A percentile compares a stretch with the other conserved stretches of the same genome.
These are phyloP conservation scores for Rhopilema esculentum DNA, from an alignment of 30 jellyfish, hydroid and myxozoan genomes.

Conservation along the genomic window DNA sequence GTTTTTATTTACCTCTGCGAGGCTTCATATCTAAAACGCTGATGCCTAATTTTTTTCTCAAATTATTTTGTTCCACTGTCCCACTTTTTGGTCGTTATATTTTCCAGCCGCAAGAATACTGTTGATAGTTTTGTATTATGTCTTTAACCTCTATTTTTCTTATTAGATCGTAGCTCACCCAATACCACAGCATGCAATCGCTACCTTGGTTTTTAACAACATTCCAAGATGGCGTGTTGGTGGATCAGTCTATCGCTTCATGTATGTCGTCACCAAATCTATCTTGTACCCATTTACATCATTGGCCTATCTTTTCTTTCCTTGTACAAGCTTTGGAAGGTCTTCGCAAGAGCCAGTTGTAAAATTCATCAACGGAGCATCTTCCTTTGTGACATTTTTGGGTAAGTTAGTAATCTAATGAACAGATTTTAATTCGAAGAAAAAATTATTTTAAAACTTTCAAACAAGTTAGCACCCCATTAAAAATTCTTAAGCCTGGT, in stretches of 20 bases:
- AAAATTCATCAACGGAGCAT: constrained; percentile 84
- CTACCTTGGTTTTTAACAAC: constrained; percentile 76
- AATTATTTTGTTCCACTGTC: too few relatives aligned
- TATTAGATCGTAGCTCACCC: constrained; percentile 91
- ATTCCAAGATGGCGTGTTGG: constrained; percentile 74
- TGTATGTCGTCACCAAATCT: constrained; percentile 46
- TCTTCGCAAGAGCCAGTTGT: constrained; percentile 72
- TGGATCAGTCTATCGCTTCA: constrained; percentile 41
- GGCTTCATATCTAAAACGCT: too few relatives aligned
- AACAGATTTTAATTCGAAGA: not conserved
- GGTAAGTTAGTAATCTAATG: constrained; percentile 53
- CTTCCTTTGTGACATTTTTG: constrained; percentile 79
- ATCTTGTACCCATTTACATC: constrained; percentile 77
- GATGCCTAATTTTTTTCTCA: too few relatives aligned
- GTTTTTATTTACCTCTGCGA: too few relatives aligned
- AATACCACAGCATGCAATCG: constrained; percentile 77
- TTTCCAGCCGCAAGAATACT: too few relatives aligned
- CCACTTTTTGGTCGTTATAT: too few relatives aligned
- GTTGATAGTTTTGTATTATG: too few relatives aligned
- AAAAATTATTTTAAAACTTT: too few relatives aligned
- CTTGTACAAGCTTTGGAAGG: constrained; percentile 67
- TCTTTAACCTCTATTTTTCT: not conserved
- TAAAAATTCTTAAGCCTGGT: not conserved
- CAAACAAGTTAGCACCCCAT: not conserved
- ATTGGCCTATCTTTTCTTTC: constrained; percentile 56